A percentile compares a stretch with the other conserved stretches of the same genome.
Conservation (phyloP, 2,113 vertebrate species). For the Zosterops borbonicus region DNA sequence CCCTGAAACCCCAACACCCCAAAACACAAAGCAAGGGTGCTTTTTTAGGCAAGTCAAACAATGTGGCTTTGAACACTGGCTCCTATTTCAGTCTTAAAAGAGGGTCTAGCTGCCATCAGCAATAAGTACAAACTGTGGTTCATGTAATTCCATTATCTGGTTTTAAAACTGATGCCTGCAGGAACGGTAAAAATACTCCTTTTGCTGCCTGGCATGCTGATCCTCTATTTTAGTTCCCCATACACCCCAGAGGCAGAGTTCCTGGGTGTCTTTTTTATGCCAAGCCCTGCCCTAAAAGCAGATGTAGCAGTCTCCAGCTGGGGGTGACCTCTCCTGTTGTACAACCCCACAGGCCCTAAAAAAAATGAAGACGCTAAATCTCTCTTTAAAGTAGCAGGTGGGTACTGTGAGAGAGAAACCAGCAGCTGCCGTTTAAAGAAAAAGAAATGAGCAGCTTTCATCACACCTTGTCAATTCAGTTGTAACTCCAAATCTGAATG, state of each 20-base stretch:
- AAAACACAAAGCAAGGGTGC: neutral
- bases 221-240: neutral
- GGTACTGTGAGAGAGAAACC: neutral
- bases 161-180: neutral
- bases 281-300: neutral
- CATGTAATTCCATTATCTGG: neutral
- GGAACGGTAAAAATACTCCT: neutral
- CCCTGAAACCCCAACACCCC: rapidly evolving
- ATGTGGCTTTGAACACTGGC: neutral
- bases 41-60: neutral
- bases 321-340: neutral
- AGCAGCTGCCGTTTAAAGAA: neutral
- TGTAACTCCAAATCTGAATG: neutral
- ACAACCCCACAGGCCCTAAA: neutral
- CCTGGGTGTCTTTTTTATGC: neutral
- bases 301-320: neutral
- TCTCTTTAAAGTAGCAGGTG: neutral
- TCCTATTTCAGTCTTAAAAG: neutral
- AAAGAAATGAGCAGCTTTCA: neutral
- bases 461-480: neutral
- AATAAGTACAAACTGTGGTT: neutral
- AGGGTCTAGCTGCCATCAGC: neutral
- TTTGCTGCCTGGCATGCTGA: neutral
- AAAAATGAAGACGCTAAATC: neutral
- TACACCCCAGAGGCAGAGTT: neutral